Percentiles rank a stretch among this genome's conserved stretches.
These are phyloP conservation scores for Mirounga angustirostris DNA, from an alignment of 2,113 vertebrate species.

Conservation along the genomic window DNA sequence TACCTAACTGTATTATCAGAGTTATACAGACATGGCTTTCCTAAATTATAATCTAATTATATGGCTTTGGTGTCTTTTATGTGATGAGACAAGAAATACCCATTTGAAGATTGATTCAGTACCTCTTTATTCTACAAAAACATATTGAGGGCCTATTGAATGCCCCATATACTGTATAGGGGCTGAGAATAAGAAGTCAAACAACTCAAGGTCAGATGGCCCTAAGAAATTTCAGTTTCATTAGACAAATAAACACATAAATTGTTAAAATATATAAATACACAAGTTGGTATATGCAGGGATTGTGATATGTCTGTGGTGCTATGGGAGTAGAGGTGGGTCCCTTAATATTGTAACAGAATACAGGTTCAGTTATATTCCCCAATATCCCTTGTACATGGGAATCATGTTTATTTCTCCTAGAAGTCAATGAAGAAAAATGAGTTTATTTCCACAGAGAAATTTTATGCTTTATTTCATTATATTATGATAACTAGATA, in stretches of 20 bases:
- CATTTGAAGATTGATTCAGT: neutral
- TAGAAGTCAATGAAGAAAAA: constrained; percentile 51
- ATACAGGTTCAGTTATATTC: constrained; percentile 31
- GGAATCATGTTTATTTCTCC: constrained; percentile 56
- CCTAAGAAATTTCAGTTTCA: constrained; percentile 21
- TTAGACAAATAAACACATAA: neutral
- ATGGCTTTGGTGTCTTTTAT: neutral
- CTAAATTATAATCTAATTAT: constrained; percentile 6
- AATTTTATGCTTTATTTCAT: constrained; percentile 40
- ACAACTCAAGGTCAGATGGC: neutral
- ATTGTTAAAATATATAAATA: neutral
- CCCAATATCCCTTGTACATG: neutral
- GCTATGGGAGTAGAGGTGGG: neutral
- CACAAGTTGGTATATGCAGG: neutral
- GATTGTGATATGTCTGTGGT: neutral
- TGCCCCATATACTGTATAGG: neutral
- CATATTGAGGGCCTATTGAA: neutral
- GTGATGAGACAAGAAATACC: neutral
- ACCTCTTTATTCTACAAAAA: neutral
- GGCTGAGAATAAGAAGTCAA: neutral
- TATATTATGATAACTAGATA: constrained; percentile 31
- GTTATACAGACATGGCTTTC: neutral
- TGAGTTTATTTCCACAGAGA: constrained; percentile 58
- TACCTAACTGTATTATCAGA: neutral
- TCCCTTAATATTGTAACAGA: neutral